A percentile compares a stretch with the other conserved stretches of the same genome.
Evolutionary conservation across 2,888 invertebrate genomes (phyloP).

Genomic region (Thereva unica): DNA sequence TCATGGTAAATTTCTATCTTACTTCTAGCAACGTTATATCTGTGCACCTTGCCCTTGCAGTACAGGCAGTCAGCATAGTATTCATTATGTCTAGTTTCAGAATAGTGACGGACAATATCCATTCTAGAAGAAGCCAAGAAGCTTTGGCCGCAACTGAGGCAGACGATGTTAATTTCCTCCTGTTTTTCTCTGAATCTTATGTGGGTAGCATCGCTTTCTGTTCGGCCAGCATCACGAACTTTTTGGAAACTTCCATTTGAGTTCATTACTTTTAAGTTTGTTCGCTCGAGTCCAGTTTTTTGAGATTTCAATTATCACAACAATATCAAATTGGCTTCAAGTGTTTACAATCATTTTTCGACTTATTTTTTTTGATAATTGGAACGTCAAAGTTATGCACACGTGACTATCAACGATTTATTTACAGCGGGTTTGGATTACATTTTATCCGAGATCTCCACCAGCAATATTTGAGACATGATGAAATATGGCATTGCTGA

Average conservation of each 20-base stretch:
- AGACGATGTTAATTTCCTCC: conserved; percentile 46
- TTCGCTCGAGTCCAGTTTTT: not conserved
- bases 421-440: no score
- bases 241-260: conserved; percentile 42
- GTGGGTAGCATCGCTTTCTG: conserved; percentile 55
- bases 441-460: no score
- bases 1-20: conserved; percentile 48
- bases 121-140: conserved; percentile 47
- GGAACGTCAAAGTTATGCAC: no score
- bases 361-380: no score
- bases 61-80: conserved; percentile 49
- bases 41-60: conserved; percentile 51
- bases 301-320: no score
- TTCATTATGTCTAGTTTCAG: conserved; percentile 45
- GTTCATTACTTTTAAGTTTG: conserved; percentile 37
- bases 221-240: conserved; percentile 43
- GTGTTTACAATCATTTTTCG: no score
- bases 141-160: conserved; percentile 49
- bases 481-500: no score
- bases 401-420: no score
- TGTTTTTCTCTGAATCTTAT: conserved; percentile 49
- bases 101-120: conserved; percentile 52
- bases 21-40: conserved; percentile 45
- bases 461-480: no score
- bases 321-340: no score